Evolutionary conservation across 2,113 vertebrate species (phyloP), one percentile per base, ranked within the genome.

Genomic region (Scortum barcoo): DNA sequence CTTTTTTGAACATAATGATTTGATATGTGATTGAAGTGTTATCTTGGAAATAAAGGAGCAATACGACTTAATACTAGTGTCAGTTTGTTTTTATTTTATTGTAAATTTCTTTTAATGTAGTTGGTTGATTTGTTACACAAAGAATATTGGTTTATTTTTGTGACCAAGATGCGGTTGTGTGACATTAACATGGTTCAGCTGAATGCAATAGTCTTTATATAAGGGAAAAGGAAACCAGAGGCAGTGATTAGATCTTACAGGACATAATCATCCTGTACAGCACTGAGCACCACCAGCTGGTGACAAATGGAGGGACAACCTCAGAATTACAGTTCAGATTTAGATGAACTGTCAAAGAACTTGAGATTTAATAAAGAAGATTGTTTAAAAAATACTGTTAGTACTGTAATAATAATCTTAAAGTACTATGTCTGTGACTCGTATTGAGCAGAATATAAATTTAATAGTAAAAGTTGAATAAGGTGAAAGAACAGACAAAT

Each of bases 1-100:
- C 5, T 61, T 83, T 16, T 72, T 36, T 30, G n/a, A 44, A 82
- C 51, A 5, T 8, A 10, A 40, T 67, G 3, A 61, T 63, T 40
- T 60, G 51, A 72, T 30, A n/a, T n/a, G n/a, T n/a, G n/a, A n/a
- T n/a, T n/a, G n/a, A 14, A 28, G 7, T 58, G 50, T 83, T 51
- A 42, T 68, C 30, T 71, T 62, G 28, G 26, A 76, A 86, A 83
- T 81, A 79, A 84, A 90, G 20, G 3, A 71, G 72, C n/a, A 76
- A 51, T 72, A 78, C 48, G 2, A 85, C 51, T 73, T 78, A 51
- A 68, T 44, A 51, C 14, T 42, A 77, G 26, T 67, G 33, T 68
- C 53, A 33, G 3, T 30, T 65, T 24, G 3, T 72, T 70, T 62
- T 78, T 2, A 54, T 56, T 79, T 44, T 22, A 12, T 50, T 74